Conservation (phyloP, 2,797 vertebrate genomes). For the Cuculus canorus region DNA sequence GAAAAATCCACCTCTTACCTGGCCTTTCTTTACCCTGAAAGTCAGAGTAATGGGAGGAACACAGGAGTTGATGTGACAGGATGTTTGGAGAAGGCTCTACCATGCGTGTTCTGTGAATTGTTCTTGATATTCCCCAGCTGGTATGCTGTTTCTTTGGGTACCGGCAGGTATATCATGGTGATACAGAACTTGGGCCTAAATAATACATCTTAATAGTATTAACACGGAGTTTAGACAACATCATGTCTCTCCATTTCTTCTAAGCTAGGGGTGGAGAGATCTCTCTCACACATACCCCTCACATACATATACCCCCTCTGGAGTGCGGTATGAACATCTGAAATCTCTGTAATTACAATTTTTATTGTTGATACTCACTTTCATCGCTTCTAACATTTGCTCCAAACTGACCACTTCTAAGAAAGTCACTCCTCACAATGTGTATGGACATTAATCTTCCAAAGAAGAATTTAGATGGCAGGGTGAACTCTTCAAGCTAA, state of each 20-base stretch:
- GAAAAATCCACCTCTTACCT: slow-evolving; percentile 22
- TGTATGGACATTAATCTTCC: slow-evolving; percentile 16
- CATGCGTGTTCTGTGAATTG: neutral
- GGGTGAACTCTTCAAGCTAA: slow-evolving; percentile 9
- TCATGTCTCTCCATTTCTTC: neutral
- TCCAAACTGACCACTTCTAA: neutral
- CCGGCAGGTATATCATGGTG: neutral
- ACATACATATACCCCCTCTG: neutral
- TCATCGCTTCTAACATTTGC: neutral
- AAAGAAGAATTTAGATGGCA: slow-evolving; percentile 17
- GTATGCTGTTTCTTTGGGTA: neutral
- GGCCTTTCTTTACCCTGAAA: slow-evolving; percentile 4
- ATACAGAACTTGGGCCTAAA: neutral
- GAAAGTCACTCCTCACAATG: neutral
- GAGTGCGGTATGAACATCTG: neutral
- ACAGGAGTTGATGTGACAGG: neutral
- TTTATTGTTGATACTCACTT: neutral
- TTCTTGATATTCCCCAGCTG: neutral
- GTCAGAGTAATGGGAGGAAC: neutral
- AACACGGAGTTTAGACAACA: neutral
- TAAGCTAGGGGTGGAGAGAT: neutral
- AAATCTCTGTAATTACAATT: neutral
- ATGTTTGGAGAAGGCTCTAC: neutral
- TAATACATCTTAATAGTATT: neutral
- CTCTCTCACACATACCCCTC: neutral